phyloP scores from a whole-genome alignment of 2,888 invertebrate genomes.

The Eurytoma californica region DNA sequence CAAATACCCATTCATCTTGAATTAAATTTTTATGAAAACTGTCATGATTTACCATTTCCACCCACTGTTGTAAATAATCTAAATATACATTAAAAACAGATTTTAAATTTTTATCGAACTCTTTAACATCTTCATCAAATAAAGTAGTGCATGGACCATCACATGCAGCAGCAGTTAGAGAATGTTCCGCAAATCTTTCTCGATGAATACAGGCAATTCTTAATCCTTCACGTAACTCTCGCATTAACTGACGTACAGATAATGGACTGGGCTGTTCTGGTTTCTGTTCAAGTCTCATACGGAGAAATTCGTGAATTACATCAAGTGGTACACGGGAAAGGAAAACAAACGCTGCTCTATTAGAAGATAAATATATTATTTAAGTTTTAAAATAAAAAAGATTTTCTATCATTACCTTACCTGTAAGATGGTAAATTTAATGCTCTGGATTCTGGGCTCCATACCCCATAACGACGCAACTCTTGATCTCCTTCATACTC shows the following conservation, averaged over 20 bases:
- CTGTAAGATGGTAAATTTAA: constrained; percentile 90
- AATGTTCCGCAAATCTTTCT: constrained; percentile 83
- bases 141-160: constrained; percentile 74
- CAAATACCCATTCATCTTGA: constrained; percentile 93
- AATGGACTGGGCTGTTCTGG: constrained; percentile 90
- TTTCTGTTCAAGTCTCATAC: constrained; percentile 88
- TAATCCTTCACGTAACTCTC: constrained; percentile 93
- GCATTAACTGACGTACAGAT: constrained; percentile 91
- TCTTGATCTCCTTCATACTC: constrained; percentile 76
- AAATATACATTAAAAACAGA: constrained; percentile 89
- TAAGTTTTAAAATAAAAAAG: neutral
- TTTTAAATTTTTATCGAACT: constrained; percentile 87
- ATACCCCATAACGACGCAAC: constrained; percentile 82
- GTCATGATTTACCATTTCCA: constrained; percentile 80
- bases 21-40: constrained; percentile 84
- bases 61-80: constrained; percentile 90
- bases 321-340: constrained; percentile 90
- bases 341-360: constrained; percentile 87
- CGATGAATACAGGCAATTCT: constrained; percentile 89
- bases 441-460: constrained; percentile 85
- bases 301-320: constrained; percentile 93
- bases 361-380: constrained; percentile 9
- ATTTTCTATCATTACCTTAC: constrained; percentile 53
- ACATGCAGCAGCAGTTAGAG: constrained; percentile 78
- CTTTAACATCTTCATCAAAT: constrained; percentile 80